A percentile compares a stretch with the other conserved stretches of the same genome.
Conservation (phyloP, 2,797 vertebrate species). For the Anolis apletophallus region DNA sequence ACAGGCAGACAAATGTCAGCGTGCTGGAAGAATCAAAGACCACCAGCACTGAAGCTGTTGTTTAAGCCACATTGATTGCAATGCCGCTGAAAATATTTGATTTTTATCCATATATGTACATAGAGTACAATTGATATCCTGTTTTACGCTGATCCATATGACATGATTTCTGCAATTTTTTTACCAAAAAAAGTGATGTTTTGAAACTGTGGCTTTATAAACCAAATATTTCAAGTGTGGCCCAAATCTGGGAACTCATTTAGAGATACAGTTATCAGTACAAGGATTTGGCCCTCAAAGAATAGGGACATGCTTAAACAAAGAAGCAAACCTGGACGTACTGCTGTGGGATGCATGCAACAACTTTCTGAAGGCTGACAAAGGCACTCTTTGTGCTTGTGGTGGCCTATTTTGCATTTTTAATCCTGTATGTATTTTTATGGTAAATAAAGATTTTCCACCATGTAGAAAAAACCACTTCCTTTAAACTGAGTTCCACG, state of each 20-base stretch:
- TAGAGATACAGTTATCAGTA: too few relatives aligned
- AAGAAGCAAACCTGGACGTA: too few relatives aligned
- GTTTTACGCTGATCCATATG: slow-evolving; percentile 56
- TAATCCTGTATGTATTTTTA: not conserved
- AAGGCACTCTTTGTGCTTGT: not conserved
- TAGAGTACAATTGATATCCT: slow-evolving; percentile 55
- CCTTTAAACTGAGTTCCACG: not conserved
- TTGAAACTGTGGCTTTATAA: slow-evolving; percentile 54
- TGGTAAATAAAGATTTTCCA: not conserved
- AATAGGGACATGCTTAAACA: too few relatives aligned
- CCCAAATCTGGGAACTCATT: too few relatives aligned
- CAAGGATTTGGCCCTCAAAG: too few relatives aligned
- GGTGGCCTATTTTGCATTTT: not conserved
- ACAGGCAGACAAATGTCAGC: too few relatives aligned
- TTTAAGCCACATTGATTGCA: not conserved
- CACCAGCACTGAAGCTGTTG: too few relatives aligned
- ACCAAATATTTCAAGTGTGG: too few relatives aligned
- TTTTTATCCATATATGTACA: slow-evolving; percentile 65
- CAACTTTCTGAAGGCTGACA: not conserved
- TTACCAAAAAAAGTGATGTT: slow-evolving; percentile 41
- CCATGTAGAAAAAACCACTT: not conserved
- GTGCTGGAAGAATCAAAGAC: too few relatives aligned
- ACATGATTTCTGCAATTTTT: slow-evolving; percentile 62
- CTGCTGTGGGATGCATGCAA: too few relatives aligned
- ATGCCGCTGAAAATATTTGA: slow-evolving; percentile 41